Base-by-base conservation (phyloP, 2,888 invertebrate genomes). In the Erebia epiphron region DNA sequence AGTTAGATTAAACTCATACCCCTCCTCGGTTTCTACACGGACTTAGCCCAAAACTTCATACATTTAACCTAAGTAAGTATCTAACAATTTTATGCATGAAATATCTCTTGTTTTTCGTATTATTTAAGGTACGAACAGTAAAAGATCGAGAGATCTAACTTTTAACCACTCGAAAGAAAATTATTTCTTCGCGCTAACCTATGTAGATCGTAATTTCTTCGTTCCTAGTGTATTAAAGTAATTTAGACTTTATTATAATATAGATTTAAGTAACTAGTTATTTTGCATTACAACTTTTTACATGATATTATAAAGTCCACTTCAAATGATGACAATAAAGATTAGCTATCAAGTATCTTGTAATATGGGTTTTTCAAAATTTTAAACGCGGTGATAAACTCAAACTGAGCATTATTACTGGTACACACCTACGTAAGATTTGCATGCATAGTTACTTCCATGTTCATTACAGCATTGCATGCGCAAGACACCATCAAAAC, bases 401-500 rank as follows among this genome's bases (percentile, higher is more conserved):
- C 35, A 35, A 35, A 7, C 35, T 7, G 7, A 35, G 35, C 7
- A 35, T 35, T 35, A 35, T 35, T 35, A 35, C 35, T 3, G 3
- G 3, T 26, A 26, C 26, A 2, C 2, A 21, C n/a, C 1, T 54
- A 16, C 13, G 35, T 35, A n/a, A n/a, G 21, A 21, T 2, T 21
- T 21, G 21, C 2, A 21, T 21, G 26, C 26, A 26, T 7, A n/a
- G n/a, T n/a, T n/a, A 35, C 35, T 35, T 35, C 7, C 7, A 26
- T 18, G 13, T 21, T 50, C 9, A 10, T 54, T 68, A 14, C 69
- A 69, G 71, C 61, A 10, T 26, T 56, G 49, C 62, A 56, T 16
- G 72, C 70, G 18, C 70, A 72, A 16, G 63, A 69, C 46, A 43
- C 18, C 9, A 56, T 60, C 41, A 54, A 58, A 14, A 43, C 50